A percentile compares a stretch with the other conserved stretches of the same genome.
These are phyloP conservation scores for Mus spretus DNA, from an alignment of 2,797 vertebrate species.

Conservation along the genomic window DNA sequence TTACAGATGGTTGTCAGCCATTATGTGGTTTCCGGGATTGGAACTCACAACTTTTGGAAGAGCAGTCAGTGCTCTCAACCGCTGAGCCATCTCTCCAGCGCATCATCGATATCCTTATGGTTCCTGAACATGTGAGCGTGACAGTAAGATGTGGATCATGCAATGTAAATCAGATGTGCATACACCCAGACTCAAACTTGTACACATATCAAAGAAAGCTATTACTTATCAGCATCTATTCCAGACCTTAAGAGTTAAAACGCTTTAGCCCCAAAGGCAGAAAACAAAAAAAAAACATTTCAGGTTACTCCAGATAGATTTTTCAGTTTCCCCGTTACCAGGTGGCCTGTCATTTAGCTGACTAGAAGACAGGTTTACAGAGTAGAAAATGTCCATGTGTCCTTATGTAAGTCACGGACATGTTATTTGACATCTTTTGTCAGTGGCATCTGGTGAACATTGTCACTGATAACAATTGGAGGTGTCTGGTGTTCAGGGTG, in stretches of 20 bases:
- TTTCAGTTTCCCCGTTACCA: slow-evolving; percentile 52
- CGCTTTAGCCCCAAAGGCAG: slow-evolving; percentile 53
- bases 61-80: no score
- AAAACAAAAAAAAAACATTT: slow-evolving; percentile 26
- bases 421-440: not conserved
- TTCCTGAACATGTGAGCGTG: not conserved
- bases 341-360: not conserved
- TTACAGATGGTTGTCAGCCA: no score
- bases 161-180: not conserved
- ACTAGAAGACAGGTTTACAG: slow-evolving; percentile 54
- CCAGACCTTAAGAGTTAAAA: slow-evolving; percentile 45
- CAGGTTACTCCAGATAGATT: not conserved
- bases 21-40: no score
- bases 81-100: no score
- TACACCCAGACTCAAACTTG: not conserved
- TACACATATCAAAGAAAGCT: not conserved
- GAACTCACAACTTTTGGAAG: no score
- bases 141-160: not conserved
- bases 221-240: not conserved
- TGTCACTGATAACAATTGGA: not conserved
- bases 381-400: slow-evolving; percentile 13
- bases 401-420: slow-evolving; percentile 8
- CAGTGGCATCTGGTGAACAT: not conserved
- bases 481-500: not conserved
- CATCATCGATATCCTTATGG: not conserved